Evolutionary conservation across 2,113 vertebrate species (phyloP).

Genomic region (Typhlomys cinereus): DNA sequence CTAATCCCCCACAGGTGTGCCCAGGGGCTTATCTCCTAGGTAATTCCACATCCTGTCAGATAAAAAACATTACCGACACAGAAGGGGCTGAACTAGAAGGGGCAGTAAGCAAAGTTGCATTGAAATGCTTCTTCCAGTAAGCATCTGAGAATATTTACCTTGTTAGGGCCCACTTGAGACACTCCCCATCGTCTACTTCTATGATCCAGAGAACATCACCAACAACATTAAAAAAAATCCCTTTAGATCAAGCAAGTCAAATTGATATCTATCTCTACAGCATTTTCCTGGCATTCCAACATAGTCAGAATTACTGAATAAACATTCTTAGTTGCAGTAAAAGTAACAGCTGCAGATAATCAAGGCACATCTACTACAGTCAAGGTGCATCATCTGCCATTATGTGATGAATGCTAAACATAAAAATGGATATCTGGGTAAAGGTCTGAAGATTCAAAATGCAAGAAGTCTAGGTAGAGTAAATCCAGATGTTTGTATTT

Average conservation of each 20-base stretch:
- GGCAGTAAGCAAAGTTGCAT: not conserved
- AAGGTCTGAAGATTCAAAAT: not conserved
- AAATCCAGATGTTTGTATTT: not conserved
- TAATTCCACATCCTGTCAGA: too few species aligned
- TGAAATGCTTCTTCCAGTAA: not conserved
- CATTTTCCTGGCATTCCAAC: not conserved
- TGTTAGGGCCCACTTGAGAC: conserved; percentile 3
- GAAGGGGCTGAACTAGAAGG: not conserved
- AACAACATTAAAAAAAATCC: not conserved
- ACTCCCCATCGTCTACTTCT: not conserved
- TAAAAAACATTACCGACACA: too few species aligned
- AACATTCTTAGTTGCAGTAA: not conserved
- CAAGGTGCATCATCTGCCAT: not conserved
- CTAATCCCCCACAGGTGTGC: too few species aligned
- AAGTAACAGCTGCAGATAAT: not conserved
- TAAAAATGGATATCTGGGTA: not conserved
- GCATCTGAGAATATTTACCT: not conserved
- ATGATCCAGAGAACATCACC: not conserved
- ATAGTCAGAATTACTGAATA: not conserved
- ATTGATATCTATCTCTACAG: not conserved
- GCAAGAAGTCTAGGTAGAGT: not conserved
- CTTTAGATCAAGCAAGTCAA: conserved; percentile 1
- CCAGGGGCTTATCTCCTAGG: too few species aligned
- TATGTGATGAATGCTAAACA: not conserved
- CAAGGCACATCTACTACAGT: not conserved